Evolutionary conservation across 2,797 vertebrate species (phyloP).

Genomic region (Mycteria americana): DNA sequence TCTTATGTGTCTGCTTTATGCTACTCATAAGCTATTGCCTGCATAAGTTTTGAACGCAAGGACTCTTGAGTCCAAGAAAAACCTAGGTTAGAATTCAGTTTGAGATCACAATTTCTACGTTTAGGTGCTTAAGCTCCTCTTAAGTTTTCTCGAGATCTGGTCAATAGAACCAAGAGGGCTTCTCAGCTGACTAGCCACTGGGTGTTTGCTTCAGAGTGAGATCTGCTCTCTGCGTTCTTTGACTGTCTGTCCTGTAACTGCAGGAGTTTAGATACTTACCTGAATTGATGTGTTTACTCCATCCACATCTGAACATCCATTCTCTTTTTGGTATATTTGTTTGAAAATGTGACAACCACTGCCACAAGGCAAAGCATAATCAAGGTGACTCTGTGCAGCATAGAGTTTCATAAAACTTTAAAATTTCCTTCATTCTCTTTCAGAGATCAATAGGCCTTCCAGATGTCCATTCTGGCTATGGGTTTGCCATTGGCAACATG

Average conservation of each 20-base stretch:
- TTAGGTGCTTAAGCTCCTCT: background rate
- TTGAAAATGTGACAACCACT: background rate
- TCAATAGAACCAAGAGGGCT: background rate
- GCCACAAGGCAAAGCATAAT: background rate
- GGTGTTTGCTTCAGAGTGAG: background rate
- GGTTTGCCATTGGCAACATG: constrained; percentile 98
- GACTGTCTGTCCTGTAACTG: background rate
- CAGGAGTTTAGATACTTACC: background rate
- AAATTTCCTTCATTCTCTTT: background rate
- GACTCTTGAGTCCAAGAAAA: background rate
- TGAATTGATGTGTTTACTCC: background rate
- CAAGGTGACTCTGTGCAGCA: background rate
- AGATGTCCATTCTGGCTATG: constrained; percentile 97
- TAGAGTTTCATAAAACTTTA: background rate
- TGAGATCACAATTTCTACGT: background rate
- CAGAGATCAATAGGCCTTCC: constrained; percentile 95
- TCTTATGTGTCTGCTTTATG: background rate
- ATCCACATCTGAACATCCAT: background rate
- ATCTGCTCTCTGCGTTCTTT: background rate
- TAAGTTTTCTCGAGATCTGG: background rate
- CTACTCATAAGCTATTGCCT: background rate
- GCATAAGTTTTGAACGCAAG: background rate
- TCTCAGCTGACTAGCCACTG: background rate
- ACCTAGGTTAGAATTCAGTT: background rate
- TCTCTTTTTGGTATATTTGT: background rate